Percentiles rank a stretch among this genome's conserved stretches.
These are phyloP conservation scores for Anabacerthia variegaticeps DNA, from an alignment of 2,797 vertebrate genomes.

Conservation along the genomic window DNA sequence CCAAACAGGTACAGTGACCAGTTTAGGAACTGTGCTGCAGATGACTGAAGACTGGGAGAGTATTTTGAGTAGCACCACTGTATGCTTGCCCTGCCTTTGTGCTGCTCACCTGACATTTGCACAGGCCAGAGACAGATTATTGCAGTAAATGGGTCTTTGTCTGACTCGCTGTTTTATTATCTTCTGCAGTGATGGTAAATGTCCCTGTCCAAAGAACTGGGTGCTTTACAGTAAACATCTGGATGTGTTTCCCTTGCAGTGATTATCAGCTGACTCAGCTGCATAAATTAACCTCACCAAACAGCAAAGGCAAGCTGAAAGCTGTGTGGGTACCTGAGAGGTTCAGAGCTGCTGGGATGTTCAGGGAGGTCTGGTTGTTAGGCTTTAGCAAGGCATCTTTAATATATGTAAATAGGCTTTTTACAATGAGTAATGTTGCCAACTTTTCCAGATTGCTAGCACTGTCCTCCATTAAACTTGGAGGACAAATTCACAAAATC, in stretches of 20 bases:
- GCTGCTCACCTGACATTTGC: neutral
- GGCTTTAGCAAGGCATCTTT: slow-evolving; percentile 29
- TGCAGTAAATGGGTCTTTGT: neutral
- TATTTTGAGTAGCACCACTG: neutral
- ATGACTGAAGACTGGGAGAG: neutral
- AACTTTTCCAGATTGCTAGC: slow-evolving; percentile 56
- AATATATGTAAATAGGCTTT: slow-evolving; percentile 44
- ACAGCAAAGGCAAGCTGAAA: neutral
- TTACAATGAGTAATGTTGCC: slow-evolving; percentile 43
- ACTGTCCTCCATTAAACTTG: slow-evolving; percentile 53
- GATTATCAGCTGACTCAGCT: slow-evolving; percentile 46
- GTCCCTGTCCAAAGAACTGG: neutral
- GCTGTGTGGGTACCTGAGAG: neutral
- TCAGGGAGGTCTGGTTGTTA: neutral
- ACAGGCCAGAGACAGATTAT: neutral
- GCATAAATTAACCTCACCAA: slow-evolving; percentile 30
- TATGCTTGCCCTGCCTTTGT: neutral
- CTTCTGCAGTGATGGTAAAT: neutral
- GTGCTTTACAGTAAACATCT: slow-evolving; percentile 17
- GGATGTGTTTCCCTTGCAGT: neutral
- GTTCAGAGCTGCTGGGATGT: neutral
- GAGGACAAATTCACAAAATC: slow-evolving; percentile 43
- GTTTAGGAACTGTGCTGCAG: neutral
- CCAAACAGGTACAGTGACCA: neutral
- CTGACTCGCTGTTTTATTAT: neutral